Base-by-base conservation (phyloP, 2,113 vertebrate species). In the Oreochromis spilurus region DNA sequence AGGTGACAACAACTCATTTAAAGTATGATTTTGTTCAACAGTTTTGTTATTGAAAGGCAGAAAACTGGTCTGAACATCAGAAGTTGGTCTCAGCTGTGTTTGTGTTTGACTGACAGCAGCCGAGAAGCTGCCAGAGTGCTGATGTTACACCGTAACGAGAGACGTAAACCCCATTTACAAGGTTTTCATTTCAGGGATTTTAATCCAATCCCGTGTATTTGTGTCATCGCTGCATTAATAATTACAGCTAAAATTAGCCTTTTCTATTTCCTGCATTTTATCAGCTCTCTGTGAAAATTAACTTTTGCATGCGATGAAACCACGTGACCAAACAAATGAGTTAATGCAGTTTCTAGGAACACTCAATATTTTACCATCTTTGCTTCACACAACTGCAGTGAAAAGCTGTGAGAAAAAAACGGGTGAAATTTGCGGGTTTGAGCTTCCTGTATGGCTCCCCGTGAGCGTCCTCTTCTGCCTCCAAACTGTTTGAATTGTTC, bases 81-180 rank as follows among this genome's bases (percentile, higher is more conserved):
- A 72, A 10, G 38, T 1, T 72, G n/a, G 12, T 72, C 16, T 1
- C 0, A 7, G 17, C 0, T 0, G 40, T 19, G 16, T 36, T 0
- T 9, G 65, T 17, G 70, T 31, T 31, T 77, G 70, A 50, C 45
- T 77, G 70, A 50, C 43, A 77, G 70, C 40, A 48, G 67, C 67
- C 17, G 67, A 48, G 67, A 48, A 29, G 19, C 70, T 50, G 24
- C 70, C 70, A 0, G 70, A 50, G 43, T 0, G 24, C 16, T 19
- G 24, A 14, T 50, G 70, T 75, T 75, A 29, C 43, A 50, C 26
- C 26, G 1, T 50, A 75, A 75, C 5, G 1, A 43, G 60, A 38
- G 67, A 45, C 4, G 0, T 24, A 43, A 70, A 45, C 38, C 9
- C 38, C 38, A 45, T 26, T 24, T 5, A 45, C 16, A 72, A 26